Evolutionary conservation across 1,140 invertebrate species (phyloP), one percentile per base, ranked within the genome.

Genomic region (Philotrypesis tridentata): DNA sequence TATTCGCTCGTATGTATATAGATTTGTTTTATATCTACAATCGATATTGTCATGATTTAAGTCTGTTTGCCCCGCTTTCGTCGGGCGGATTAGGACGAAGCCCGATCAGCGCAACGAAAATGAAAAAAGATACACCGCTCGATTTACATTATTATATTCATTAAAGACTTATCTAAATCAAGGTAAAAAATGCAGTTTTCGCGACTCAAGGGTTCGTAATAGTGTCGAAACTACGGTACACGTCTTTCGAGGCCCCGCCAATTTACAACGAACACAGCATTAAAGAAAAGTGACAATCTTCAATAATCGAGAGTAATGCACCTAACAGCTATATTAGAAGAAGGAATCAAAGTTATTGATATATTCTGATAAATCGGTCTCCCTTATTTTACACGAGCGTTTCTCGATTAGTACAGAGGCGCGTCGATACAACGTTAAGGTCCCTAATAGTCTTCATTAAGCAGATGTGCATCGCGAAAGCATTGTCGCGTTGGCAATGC

Each of bases 11-110:
- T 83, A 73, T 85, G 21, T 55, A 65, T 85, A 86, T 83, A 85
- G 74, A 82, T 29, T 55, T 83, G 68, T 23, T 68, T 81, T 71
- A 79, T 86, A 87, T 87, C 85, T 89, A 89, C 82, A 86, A 71
- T 86, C 82, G 84, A 85, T 90, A 90, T 91, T 89, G 89, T 90
- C 89, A 79, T 88, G 67, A 83, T 87, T 87, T 80, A 82, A 86
- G 84, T 87, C 65, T 12, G 75, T 80, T 81, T 84, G 68, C 37
- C 61, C 68, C 29, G 1, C 40, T 25, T 23, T 48, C 8, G 11
- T 31, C 2, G 17, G 71, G 31, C 25, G 23, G 11, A 67, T 80
- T 31, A 43, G 2, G 29, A 80, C 37, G 31, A 80, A 37, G 70
- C 25, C 71, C 68, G 17, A 80, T 33, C 5, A 1, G 48, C 1